Conservation (phyloP, 2,113 vertebrate genomes). For the Chaetodon trifascialis region DNA sequence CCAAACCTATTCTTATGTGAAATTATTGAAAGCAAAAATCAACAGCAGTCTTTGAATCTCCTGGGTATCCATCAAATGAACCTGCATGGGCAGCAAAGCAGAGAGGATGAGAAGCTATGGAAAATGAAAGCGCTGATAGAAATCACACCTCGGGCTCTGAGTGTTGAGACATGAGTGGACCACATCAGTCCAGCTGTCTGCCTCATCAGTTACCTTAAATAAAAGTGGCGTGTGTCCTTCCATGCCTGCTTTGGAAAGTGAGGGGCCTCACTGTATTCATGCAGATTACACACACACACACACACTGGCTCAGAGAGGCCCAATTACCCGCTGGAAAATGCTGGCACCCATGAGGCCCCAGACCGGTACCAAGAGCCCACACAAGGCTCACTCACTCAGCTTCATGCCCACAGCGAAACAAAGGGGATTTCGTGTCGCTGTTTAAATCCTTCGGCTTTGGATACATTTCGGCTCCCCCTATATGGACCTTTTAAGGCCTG, state of each 20-base stretch:
- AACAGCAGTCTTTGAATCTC: conserved; percentile 13
- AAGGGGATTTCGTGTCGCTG: conserved; percentile 81
- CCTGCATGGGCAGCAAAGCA: neutral
- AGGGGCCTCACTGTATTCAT: conserved; percentile 57
- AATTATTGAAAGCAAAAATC: conserved; percentile 51
- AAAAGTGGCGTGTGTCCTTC: conserved; percentile 56
- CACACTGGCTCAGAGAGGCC: conserved; percentile 56
- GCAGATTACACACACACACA: conserved; percentile 65
- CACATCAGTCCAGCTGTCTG: conserved; percentile 44
- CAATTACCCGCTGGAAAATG: conserved; percentile 79
- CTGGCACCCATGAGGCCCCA: conserved; percentile 54
- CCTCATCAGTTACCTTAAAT: conserved; percentile 73
- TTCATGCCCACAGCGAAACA: conserved; percentile 77
- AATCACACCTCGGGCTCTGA: conserved; percentile 43
- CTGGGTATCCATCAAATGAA: conserved; percentile 12
- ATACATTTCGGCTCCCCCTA: conserved; percentile 63
- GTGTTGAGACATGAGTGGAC: conserved; percentile 45
- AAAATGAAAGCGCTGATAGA: conserved; percentile 61
- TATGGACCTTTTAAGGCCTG: conserved; percentile 78
- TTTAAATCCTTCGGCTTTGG: conserved; percentile 78
- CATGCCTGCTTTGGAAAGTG: conserved; percentile 34
- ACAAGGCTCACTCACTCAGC: conserved; percentile 58
- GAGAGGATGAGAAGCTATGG: conserved; percentile 14
- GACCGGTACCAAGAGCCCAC: conserved; percentile 60
- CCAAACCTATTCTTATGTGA: conserved; percentile 19